phyloP scores from a whole-genome alignment of 2,888 invertebrate genomes.

The Drosophila affinis region DNA sequence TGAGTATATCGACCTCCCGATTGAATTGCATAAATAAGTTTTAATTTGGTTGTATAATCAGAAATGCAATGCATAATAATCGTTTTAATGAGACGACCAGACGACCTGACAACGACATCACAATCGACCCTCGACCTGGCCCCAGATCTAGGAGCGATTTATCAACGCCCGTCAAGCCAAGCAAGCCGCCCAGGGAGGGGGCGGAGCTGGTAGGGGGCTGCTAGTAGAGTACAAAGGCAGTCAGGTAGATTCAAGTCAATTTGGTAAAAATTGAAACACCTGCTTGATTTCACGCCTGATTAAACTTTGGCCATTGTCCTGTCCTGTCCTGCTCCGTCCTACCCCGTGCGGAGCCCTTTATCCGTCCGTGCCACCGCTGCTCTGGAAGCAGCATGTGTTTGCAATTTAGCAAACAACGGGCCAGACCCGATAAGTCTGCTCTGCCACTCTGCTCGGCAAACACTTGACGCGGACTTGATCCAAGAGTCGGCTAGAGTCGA shows the following conservation, averaged over 20 bases:
- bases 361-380: slow-evolving; percentile 26
- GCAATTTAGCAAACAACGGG: slow-evolving; percentile 78
- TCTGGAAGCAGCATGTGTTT: slow-evolving; percentile 69
- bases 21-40: slow-evolving; percentile 72
- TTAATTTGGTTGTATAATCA: slow-evolving; percentile 74
- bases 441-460: slow-evolving; percentile 55
- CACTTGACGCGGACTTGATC: slow-evolving; percentile 64
- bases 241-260: slow-evolving; percentile 68
- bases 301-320: slow-evolving; percentile 76
- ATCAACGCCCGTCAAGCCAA: slow-evolving; percentile 44
- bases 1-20: slow-evolving; percentile 1
- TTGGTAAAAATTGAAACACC: slow-evolving; percentile 79
- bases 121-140: slow-evolving; percentile 5
- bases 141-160: slow-evolving; percentile 49
- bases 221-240: slow-evolving; percentile 6
- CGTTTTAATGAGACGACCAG: slow-evolving; percentile 72
- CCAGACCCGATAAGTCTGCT: slow-evolving; percentile 66
- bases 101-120: slow-evolving; percentile 60
- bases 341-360: slow-evolving; percentile 11
- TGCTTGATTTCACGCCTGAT: slow-evolving; percentile 81
- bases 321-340: slow-evolving; percentile 47
- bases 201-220: not conserved
- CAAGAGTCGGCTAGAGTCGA: slow-evolving; percentile 41
- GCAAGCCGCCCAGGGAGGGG: not conserved
- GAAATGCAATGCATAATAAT: slow-evolving; percentile 74